Base-by-base conservation (phyloP, 2,888 invertebrate species). In the Clanis bilineata region DNA sequence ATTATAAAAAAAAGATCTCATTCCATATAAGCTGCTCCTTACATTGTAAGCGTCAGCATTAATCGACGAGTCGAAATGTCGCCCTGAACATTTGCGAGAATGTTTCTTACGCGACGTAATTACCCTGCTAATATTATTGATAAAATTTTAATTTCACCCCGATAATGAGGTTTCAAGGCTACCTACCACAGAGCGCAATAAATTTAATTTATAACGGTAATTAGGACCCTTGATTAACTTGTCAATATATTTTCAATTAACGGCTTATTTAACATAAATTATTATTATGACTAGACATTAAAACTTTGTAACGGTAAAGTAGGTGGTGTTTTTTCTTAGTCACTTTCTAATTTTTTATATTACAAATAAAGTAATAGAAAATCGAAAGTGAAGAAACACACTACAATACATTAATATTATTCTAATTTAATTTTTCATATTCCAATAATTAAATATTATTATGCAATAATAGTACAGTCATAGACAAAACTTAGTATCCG, bases 1-100 rank as follows among this genome's bases (percentile, higher is more conserved):
- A 32, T 39, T 22, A 10, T 58, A 58, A 61, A 60, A 60, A 67
- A 55, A 51, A 69, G 65, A 74, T 76, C 74, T 76, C 70, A 79
- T 80, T 76, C 69, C 67, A 66, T 76, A 76, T 79, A 80, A 82
- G 77, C 77, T 77, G 73, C 69, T 78, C 64, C 70, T 72, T 80
- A 88, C 87, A 86, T 77, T 81, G 86, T 88, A 81, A 79, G 72
- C 65, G 64, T 64, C 64, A 56, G 58, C 57, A 66, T 73, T 68
- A 69, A 74, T 73, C 73, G 77, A 73, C 77, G 72, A 80, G 70
- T 72, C 67, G 61, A 74, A 83, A 81, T 77, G 71, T 70, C 72
- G 67, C 63, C 63, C 63, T 64, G 60, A 67, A 71, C 70, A 73
- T 77, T 78, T 74, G 72, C 76, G 63, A 67, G 63, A 70, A 71